phyloP scores from a whole-genome alignment of 1,140 invertebrate species.

The Dendroctonus ponderosae region DNA sequence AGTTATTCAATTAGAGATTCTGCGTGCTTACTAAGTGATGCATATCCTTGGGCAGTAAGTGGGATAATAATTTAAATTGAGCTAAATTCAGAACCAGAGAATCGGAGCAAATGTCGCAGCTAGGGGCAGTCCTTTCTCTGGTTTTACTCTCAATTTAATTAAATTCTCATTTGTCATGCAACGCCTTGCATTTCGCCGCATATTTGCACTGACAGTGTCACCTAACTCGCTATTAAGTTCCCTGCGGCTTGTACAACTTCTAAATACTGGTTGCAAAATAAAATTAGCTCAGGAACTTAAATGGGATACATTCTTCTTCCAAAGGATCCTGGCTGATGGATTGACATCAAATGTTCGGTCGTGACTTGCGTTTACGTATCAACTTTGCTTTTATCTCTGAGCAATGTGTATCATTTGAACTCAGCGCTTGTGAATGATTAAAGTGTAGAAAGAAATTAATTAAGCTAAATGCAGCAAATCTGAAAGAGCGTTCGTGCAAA shows the following conservation, averaged over 20 bases:
- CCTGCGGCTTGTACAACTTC: slow-evolving; percentile 12
- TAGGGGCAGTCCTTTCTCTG: not conserved
- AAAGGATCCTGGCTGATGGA: not conserved
- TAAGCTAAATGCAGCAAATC: too few species aligned
- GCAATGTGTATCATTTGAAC: too few species aligned
- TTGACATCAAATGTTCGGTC: slow-evolving; percentile 1
- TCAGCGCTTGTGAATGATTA: too few species aligned
- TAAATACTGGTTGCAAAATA: not conserved
- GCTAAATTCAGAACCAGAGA: too few species aligned
- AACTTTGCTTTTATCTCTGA: too few species aligned
- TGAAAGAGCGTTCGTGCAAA: too few species aligned
- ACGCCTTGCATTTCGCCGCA: slow-evolving; percentile 13
- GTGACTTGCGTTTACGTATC: not conserved
- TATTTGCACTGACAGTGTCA: slow-evolving; percentile 13
- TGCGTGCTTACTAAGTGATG: too few species aligned
- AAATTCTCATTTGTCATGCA: slow-evolving; percentile 14
- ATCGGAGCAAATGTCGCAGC: too few species aligned
- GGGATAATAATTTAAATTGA: too few species aligned
- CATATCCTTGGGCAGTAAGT: too few species aligned
- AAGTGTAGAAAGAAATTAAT: too few species aligned
- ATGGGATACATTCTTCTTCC: not conserved
- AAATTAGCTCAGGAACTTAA: not conserved
- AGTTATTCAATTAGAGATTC: too few species aligned
- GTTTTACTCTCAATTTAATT: slow-evolving; percentile 13
- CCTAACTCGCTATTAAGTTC: slow-evolving; percentile 12